Percentiles rank a stretch among this genome's conserved stretches.
Conservation (phyloP, 2,888 invertebrate genomes). For the Acronicta leporina region DNA sequence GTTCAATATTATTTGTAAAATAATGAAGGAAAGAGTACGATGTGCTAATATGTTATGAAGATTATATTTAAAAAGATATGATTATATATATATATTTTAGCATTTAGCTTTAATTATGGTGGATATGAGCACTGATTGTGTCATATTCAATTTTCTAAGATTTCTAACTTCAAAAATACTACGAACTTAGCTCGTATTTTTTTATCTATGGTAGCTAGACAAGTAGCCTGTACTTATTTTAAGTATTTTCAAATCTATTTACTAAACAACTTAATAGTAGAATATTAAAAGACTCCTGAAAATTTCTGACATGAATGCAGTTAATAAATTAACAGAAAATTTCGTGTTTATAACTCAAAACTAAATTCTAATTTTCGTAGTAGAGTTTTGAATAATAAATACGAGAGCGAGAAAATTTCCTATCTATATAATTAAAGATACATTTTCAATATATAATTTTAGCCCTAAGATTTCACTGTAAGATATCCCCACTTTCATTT, state of each 20-base stretch:
- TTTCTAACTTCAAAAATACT: conserved; percentile 50
- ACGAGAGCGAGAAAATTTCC: conserved; percentile 18
- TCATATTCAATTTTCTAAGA: conserved; percentile 62
- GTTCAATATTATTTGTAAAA: conserved; percentile 53
- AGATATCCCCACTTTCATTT: conserved; percentile 38
- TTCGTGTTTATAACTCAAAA: conserved; percentile 14
- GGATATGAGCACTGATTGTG: conserved; percentile 64
- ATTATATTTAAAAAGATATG: conserved; percentile 10
- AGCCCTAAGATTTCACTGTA: conserved; percentile 39
- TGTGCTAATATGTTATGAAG: conserved; percentile 32
- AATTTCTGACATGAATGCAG: conserved; percentile 7
- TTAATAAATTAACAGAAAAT: background rate
- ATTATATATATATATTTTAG: conserved; percentile 27
- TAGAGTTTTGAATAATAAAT: conserved; percentile 17
- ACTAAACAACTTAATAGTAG: conserved; percentile 38
- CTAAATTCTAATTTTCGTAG: conserved; percentile 26
- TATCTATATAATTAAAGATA: conserved; percentile 5
- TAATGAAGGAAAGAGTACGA: conserved; percentile 38
- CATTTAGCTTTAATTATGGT: conserved; percentile 25
- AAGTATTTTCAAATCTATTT: conserved; percentile 41
- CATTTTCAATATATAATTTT: conserved; percentile 34
- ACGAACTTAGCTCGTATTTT: conserved; percentile 44
- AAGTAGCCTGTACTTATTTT: conserved; percentile 46
- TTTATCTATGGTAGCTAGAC: conserved; percentile 39
- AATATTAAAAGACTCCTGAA: conserved; percentile 17